These are phyloP conservation scores for Brenthis hecate DNA, from an alignment of 2,888 invertebrate species.

Conservation along the genomic window DNA sequence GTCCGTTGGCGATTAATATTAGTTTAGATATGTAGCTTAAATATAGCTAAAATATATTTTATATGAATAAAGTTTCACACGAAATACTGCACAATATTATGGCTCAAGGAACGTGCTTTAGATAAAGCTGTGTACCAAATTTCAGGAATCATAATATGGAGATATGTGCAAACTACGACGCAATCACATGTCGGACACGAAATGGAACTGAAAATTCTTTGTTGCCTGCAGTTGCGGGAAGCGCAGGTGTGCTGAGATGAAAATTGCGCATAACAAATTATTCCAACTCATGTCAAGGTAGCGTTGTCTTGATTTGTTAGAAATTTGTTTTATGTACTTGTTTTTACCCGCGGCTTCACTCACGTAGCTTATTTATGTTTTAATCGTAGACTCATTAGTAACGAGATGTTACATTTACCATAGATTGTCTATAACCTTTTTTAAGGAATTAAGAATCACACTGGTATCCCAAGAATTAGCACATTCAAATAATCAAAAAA, in stretches of 20 bases:
- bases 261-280: conserved; percentile 32
- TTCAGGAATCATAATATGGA: conserved; percentile 16
- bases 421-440: too few relatives aligned
- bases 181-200: conserved; percentile 33
- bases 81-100: conserved; percentile 7
- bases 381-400: too few relatives aligned
- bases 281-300: conserved; percentile 22
- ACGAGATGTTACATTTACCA: too few relatives aligned
- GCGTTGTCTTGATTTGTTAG: conserved; percentile 24
- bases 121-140: conserved; percentile 31
- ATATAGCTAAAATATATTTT: not conserved
- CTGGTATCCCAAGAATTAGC: too few relatives aligned
- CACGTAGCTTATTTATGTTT: too few relatives aligned
- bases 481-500: too few relatives aligned
- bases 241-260: conserved; percentile 33
- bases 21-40: too few relatives aligned
- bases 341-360: too few relatives aligned
- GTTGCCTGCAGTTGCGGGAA: conserved; percentile 24
- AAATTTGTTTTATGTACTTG: conserved; percentile 1
- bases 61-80: not conserved
- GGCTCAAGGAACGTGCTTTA: conserved; percentile 8
- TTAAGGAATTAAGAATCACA: too few relatives aligned
- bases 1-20: too few relatives aligned
- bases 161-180: conserved; percentile 30
- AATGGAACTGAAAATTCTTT: conserved; percentile 38